Base-by-base conservation (phyloP, 2,888 invertebrate genomes). In the Biston stratarius region DNA sequence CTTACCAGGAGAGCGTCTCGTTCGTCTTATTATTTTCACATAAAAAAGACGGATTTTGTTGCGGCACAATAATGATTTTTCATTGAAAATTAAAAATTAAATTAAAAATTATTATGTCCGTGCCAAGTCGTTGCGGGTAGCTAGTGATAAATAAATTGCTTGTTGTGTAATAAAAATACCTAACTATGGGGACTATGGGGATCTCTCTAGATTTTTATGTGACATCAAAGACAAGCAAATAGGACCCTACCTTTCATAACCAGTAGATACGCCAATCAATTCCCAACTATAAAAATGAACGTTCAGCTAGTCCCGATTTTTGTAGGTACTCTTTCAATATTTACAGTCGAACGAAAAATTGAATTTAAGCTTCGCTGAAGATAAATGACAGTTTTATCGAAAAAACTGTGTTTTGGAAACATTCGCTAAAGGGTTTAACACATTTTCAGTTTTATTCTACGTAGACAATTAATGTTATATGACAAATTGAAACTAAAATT, bases 341-440 rank as follows among this genome's bases (percentile, higher is more conserved):
- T 45, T 14, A 47, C 36, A 58, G 38, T 58, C 36, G 14, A 34
- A 47, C 45, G 57, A 45, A 57, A 45, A 58, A 58, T 48, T 48
- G 58, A 58, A 58, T 48, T 38, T 48, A 38, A 58, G 12, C 12
- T 15, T 47, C 47, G 15, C 47, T 15, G 38, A 48, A 38, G 15
- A 48, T 38, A 38, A 58, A 58, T 48, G 52, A 34, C 36, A 53
- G 52, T 12, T 53, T 51, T 53, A 53, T 53, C 14, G 51, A 36
- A 38, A 36, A 24, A 53, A 49, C 33, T 38, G 38, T 38, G 10
- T 53, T 53, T 53, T 38, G 5, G 5, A 14, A 53, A n/a, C 52
- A 53, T 14, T 36, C 14, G 38, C 5, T 49, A 34, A 49, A 49
- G 44, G 7, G 6, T 34, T 36, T 52, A 34, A 36, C 52, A 10